Percentiles rank a stretch among this genome's conserved stretches.
Conservation (phyloP, 37 sponge, comb jelly and placozoan genomes). For the Mnemiopsis leidyi region DNA sequence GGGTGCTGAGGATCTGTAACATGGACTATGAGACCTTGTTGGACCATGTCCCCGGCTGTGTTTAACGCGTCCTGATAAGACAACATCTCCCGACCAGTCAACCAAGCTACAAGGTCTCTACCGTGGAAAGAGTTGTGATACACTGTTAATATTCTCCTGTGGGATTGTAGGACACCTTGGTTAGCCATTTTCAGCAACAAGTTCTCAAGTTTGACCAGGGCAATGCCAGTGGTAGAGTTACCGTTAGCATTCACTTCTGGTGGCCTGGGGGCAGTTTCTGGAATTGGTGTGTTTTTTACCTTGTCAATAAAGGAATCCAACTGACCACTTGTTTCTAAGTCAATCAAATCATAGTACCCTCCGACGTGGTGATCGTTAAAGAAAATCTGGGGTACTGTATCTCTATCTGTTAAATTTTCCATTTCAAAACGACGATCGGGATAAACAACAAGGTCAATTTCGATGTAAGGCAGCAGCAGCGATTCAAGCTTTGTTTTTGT, state of each 20-base stretch:
- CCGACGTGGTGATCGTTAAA: slow-evolving; percentile 81
- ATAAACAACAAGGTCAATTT: slow-evolving; percentile 78
- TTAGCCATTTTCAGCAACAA: slow-evolving; percentile 76
- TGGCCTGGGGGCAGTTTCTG: slow-evolving; percentile 22
- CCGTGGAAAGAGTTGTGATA: slow-evolving; percentile 82
- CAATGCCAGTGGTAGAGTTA: neutral
- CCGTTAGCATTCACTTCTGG: neutral
- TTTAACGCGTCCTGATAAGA: slow-evolving; percentile 9
- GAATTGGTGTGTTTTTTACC: slow-evolving; percentile 4
- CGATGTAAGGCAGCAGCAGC: slow-evolving; percentile 75
- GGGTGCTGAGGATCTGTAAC: slow-evolving; percentile 8
- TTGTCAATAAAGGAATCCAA: neutral
- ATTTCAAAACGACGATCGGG: slow-evolving; percentile 79
- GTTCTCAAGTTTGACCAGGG: slow-evolving; percentile 78
- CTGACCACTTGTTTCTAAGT: slow-evolving; percentile 19
- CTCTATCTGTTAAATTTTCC: slow-evolving; percentile 73
- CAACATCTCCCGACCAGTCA: slow-evolving; percentile 69
- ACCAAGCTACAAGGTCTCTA: slow-evolving; percentile 80
- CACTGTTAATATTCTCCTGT: slow-evolving; percentile 74
- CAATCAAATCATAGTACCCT: slow-evolving; percentile 12
- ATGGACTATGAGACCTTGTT: slow-evolving; percentile 37
- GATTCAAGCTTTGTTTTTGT: slow-evolving; percentile 56
- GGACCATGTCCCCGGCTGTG: neutral
- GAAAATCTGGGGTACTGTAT: slow-evolving; percentile 89
- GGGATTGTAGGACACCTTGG: slow-evolving; percentile 73